Conservation (phyloP, 2,888 invertebrate genomes). For the Disparrhopalites patrizii region DNA sequence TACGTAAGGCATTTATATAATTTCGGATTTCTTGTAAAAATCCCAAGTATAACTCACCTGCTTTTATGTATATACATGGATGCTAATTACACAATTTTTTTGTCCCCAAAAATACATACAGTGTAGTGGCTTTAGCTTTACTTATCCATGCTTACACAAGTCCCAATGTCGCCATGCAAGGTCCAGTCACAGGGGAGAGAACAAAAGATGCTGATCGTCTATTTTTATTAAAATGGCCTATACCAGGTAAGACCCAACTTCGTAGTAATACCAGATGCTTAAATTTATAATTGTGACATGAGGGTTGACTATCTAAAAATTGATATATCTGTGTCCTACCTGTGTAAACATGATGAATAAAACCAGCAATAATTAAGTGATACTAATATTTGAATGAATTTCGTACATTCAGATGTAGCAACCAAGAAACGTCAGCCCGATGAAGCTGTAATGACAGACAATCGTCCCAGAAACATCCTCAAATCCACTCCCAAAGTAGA, state of each 20-base stretch:
- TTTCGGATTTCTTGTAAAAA: background rate
- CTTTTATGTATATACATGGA: background rate
- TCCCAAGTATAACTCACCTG: background rate
- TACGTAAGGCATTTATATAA: constrained; percentile 10
- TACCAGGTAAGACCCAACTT: constrained; percentile 16
- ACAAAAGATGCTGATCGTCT: constrained; percentile 13
- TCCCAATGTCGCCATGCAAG: background rate
- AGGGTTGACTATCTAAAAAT: no score
- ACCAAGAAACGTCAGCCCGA: constrained; percentile 9
- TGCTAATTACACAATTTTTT: no score
- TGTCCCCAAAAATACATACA: no score
- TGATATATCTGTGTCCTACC: no score
- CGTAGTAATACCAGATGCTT: background rate
- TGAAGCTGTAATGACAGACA: background rate
- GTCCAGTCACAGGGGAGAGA: constrained; percentile 9
- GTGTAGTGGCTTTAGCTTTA: constrained; percentile 8
- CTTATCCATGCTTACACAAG: constrained; percentile 4
- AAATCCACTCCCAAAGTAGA: background rate
- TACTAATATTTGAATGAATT: background rate
- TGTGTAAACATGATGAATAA: background rate
- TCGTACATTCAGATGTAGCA: background rate
- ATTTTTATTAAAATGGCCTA: constrained; percentile 6
- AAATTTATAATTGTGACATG: background rate
- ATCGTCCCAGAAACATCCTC: background rate
- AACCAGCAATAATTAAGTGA: background rate